Base-by-base conservation (phyloP, 2,888 invertebrate species). In the Herminia tarsipennalis region DNA sequence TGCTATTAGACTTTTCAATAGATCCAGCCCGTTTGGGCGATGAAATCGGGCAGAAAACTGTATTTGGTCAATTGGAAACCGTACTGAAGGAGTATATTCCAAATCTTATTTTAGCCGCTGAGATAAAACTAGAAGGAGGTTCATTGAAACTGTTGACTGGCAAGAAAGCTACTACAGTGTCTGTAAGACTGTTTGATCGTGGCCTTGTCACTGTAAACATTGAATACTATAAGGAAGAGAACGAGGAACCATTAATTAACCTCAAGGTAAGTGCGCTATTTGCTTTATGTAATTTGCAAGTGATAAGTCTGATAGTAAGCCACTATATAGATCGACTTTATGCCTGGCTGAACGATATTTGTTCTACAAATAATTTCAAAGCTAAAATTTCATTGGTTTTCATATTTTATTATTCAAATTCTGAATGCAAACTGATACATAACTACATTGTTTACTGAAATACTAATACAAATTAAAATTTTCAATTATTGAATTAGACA, bases 181-280 rank as follows among this genome's bases (percentile, higher is more conserved):
- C 94, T 18, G 92, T 95, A 29, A 93, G 96, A 75, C 93, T 95
- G 60, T 96, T 95, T 71, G 92, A 93, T 32, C 94, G 95, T 67
- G 97, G 97, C 42, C 88, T 96, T 60, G 92, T 97, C 44, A 96
- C 96, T 22, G 90, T 97, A 63, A 97, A 96, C 80, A 94, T 97
- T 72, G 97, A 97, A 77, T 97, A 96, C 88, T 96, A 94, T 79
- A 94, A 95, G 78, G 94, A 93, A 49, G 95, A 96, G 44, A 93
- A 93, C 55, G 95, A 95, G 72, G 94, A 95, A 58, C 94, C 95
- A 24, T 77, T 95, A 49, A 89, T 97, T 68, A 93, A 93, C 62
- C 95, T 95, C 84, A 96, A 97, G 94, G 97, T 97, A 94, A 75
- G 66, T 25, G 40, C 38, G 20, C 22, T 10, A 17, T 10, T n/a